A percentile compares a stretch with the other conserved stretches of the same genome.
Evolutionary conservation across 2,113 vertebrate genomes (phyloP).

Genomic region (Pachypanchax playfairii): DNA sequence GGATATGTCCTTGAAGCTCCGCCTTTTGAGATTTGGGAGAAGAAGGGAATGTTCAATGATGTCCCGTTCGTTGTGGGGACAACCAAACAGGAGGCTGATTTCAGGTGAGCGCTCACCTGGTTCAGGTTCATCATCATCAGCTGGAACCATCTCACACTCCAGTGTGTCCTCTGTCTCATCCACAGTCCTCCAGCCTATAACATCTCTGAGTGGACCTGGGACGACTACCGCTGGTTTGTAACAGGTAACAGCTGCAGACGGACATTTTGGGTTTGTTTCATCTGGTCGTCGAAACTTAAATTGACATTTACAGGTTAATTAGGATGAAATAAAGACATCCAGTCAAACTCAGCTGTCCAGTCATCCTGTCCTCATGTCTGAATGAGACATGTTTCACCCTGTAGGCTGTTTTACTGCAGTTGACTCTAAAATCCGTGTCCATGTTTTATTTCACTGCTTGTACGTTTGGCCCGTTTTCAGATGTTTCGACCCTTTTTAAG

Average conservation of each 20-base stretch:
- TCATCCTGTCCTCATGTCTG: no score
- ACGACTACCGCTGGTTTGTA: slow-evolving; percentile 78
- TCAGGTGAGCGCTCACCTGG: slow-evolving; percentile 53
- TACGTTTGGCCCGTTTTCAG: no score
- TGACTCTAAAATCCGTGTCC: no score
- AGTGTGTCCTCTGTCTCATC: slow-evolving; percentile 7
- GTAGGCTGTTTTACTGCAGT: no score
- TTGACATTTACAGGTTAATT: no score
- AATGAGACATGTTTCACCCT: no score
- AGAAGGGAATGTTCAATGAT: slow-evolving; percentile 62
- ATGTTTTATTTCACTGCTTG: no score
- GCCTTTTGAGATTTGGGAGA: slow-evolving; percentile 74
- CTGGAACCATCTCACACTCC: neutral
- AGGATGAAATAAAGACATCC: no score
- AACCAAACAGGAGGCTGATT: slow-evolving; percentile 79
- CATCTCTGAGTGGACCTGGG: slow-evolving; percentile 80
- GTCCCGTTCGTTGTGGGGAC: slow-evolving; percentile 80
- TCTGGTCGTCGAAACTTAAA: no score
- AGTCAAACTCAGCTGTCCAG: no score
- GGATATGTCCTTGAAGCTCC: slow-evolving; percentile 73
- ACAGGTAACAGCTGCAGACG: slow-evolving; percentile 59
- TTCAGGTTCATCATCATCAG: neutral
- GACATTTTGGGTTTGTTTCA: neutral
- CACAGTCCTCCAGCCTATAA: slow-evolving; percentile 69
- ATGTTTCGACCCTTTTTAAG: no score